These are phyloP conservation scores for Xiphophorus couchianus DNA, from an alignment of 2,113 vertebrate species.

Conservation along the genomic window DNA sequence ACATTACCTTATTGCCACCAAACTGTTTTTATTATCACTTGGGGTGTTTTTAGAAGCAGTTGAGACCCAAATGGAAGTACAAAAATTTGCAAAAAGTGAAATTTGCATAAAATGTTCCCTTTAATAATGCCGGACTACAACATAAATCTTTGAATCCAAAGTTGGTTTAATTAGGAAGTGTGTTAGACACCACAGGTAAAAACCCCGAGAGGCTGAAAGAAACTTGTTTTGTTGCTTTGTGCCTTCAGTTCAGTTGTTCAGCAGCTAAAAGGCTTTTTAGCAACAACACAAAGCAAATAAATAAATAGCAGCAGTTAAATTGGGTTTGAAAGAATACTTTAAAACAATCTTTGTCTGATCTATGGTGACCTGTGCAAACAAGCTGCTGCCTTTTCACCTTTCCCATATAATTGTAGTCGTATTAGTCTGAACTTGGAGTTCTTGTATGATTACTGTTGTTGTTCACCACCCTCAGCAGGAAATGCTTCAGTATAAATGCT, in stretches of 20 bases:
- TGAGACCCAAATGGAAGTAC: no score
- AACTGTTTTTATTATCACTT: no score
- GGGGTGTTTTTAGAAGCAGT: no score
- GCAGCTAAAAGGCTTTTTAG: no score
- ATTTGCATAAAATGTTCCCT: no score
- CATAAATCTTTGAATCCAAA: constrained; percentile 60
- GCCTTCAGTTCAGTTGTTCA: no score
- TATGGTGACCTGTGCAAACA: no score
- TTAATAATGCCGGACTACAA: constrained; percentile 34
- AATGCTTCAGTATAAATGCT: background rate
- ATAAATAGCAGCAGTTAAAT: background rate
- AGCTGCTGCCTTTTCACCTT: background rate
- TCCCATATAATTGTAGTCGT: background rate
- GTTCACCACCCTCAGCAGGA: background rate
- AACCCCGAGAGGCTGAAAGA: constrained; percentile 16
- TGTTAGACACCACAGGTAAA: background rate
- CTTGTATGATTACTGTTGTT: background rate
- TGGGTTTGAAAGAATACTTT: background rate
- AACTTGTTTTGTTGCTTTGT: constrained; percentile 1
- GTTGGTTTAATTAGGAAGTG: background rate
- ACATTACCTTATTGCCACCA: no score
- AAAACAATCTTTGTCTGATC: background rate
- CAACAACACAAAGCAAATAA: no score
- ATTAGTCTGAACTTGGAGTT: background rate
- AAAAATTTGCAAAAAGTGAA: no score